Percentiles rank a stretch among this genome's conserved stretches.
Conservation (phyloP, 2,888 invertebrate genomes). For the Drosophila mayaguana region DNA sequence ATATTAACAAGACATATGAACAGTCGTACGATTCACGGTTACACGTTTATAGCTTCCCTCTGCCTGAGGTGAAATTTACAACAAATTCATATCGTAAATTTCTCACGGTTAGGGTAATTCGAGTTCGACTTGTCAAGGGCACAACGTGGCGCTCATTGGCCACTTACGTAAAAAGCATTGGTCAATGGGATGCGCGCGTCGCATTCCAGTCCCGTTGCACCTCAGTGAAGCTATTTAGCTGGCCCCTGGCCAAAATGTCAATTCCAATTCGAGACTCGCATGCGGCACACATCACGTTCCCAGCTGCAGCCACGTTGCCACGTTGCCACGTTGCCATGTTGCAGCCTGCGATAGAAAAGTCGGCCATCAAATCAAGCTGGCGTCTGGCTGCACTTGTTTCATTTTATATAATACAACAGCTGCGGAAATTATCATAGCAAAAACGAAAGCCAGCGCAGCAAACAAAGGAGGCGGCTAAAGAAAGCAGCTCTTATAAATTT, state of each 20-base stretch:
- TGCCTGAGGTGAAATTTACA: no score
- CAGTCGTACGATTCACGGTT: no score
- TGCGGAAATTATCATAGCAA: constrained; percentile 78
- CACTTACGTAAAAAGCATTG: constrained; percentile 32
- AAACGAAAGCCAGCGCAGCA: constrained; percentile 19
- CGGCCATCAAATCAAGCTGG: constrained; percentile 66
- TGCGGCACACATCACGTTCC: constrained; percentile 60
- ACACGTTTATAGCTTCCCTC: no score
- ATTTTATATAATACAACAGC: constrained; percentile 62
- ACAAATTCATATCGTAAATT: no score
- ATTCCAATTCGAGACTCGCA: constrained; percentile 76
- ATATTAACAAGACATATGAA: no score
- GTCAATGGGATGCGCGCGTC: constrained; percentile 3
- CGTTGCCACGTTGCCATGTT: constrained; percentile 1
- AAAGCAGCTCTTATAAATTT: constrained; percentile 55
- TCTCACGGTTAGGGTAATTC: background rate
- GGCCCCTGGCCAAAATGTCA: constrained; percentile 84
- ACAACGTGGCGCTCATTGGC: constrained; percentile 7
- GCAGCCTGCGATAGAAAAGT: constrained; percentile 19
- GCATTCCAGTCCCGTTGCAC: constrained; percentile 1
- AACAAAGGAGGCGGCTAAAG: background rate
- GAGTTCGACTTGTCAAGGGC: background rate
- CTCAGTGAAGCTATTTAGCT: constrained; percentile 41
- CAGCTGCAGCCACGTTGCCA: constrained; percentile 18
- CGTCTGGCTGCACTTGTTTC: constrained; percentile 68